phyloP scores from a whole-genome alignment of 2,888 invertebrate species.

The Formica aserva region DNA sequence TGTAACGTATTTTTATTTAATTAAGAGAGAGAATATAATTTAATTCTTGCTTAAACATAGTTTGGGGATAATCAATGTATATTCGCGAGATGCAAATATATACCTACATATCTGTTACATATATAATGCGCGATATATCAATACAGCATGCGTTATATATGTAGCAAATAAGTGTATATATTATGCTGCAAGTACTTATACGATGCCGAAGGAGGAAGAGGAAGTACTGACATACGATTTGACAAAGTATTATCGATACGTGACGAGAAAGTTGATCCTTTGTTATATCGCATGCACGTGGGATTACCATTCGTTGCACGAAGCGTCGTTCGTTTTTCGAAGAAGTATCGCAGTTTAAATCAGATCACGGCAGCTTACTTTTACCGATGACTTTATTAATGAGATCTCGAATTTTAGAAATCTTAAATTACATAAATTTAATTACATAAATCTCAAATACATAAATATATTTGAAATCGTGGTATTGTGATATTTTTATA shows the following conservation, averaged over 20 bases:
- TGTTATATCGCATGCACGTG: slow-evolving; percentile 70
- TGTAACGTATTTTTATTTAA: not conserved
- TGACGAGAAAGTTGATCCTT: slow-evolving; percentile 75
- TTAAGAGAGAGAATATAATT: not conserved
- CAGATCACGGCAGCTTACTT: not conserved
- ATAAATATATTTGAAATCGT: not conserved
- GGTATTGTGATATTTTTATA: not conserved
- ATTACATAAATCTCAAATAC: no score
- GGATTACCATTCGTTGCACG: slow-evolving; percentile 73
- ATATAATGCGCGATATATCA: no score
- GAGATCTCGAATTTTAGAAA: not conserved
- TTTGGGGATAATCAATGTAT: not conserved
- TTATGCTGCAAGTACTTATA: not conserved
- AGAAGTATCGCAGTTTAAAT: slow-evolving; percentile 31
- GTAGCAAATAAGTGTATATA: not conserved
- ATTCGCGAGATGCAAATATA: not conserved
- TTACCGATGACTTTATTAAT: not conserved
- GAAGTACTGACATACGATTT: slow-evolving; percentile 71
- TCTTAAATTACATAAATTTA: no score
- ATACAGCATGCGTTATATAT: not conserved
- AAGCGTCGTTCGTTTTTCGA: slow-evolving; percentile 61
- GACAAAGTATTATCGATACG: slow-evolving; percentile 77
- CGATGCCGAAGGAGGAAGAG: slow-evolving; percentile 66
- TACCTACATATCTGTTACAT: not conserved
- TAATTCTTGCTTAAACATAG: not conserved